These are phyloP conservation scores for Bradypodion pumilum DNA, from an alignment of 2,797 vertebrate genomes.

Conservation along the genomic window DNA sequence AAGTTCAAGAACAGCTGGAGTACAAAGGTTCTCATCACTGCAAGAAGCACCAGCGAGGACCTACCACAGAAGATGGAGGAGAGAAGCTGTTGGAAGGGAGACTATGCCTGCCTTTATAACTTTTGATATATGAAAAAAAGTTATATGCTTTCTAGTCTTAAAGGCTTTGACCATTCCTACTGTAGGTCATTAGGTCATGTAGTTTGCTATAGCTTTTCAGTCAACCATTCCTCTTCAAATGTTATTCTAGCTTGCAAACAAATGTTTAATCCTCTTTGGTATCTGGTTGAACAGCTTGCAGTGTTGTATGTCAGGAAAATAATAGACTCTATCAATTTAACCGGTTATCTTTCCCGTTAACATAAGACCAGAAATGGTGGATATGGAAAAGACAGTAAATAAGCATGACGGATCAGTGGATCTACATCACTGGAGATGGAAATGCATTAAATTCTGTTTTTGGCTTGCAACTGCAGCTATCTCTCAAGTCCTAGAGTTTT, in stretches of 20 bases:
- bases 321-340: conserved; percentile 62
- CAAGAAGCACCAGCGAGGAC: neutral
- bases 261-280: conserved; percentile 59
- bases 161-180: neutral
- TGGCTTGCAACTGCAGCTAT: conserved; percentile 52
- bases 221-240: conserved; percentile 32
- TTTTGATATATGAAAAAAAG: no score
- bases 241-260: conserved; percentile 58
- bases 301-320: conserved; percentile 45
- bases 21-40: no score
- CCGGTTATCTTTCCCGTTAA: conserved; percentile 50
- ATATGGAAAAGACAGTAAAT: conserved; percentile 55
- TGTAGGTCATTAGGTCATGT: neutral
- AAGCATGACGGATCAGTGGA: conserved; percentile 57
- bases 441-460: conserved; percentile 62
- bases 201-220: neutral
- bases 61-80: neutral
- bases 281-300: conserved; percentile 55
- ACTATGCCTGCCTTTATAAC: neutral
- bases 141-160: neutral
- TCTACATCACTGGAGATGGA: conserved; percentile 59
- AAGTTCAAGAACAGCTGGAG: no score
- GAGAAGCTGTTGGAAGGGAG: neutral
- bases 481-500: conserved; percentile 41
- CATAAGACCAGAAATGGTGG: conserved; percentile 21